Percentiles rank a stretch among this genome's conserved stretches.
Evolutionary conservation across 1,140 invertebrate genomes (phyloP).

Genomic region (Halesus radiatus): DNA sequence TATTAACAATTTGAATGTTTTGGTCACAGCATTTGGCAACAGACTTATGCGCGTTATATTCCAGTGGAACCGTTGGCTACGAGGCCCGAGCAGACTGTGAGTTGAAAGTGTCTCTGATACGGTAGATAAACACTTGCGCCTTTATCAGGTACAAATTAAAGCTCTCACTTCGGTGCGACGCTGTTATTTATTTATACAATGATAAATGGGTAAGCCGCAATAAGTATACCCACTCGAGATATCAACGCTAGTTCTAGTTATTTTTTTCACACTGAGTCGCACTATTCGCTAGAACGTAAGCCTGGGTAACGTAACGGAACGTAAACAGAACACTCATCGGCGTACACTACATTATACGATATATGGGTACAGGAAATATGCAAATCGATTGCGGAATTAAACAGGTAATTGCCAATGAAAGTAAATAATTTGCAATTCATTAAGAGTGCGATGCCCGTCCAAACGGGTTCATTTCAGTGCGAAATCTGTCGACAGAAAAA

Average conservation of each 20-base stretch:
- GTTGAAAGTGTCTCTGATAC: background rate
- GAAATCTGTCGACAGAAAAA: no score
- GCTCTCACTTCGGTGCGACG: conserved; percentile 1
- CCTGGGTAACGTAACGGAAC: background rate
- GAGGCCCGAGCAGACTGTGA: background rate
- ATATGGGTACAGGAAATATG: no score
- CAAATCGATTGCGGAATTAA: no score
- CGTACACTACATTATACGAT: no score
- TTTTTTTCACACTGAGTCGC: background rate
- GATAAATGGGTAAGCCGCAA: conserved; percentile 24
- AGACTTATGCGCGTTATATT: no score
- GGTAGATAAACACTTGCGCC: conserved; percentile 30
- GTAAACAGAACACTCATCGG: background rate
- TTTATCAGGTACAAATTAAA: conserved; percentile 19
- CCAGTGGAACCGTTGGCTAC: background rate
- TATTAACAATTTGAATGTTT: background rate
- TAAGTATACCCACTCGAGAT: conserved; percentile 17
- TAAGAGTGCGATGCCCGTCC: no score
- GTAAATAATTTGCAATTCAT: no score
- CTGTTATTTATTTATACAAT: conserved; percentile 1
- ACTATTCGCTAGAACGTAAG: background rate
- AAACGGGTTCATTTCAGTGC: no score
- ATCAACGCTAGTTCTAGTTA: background rate
- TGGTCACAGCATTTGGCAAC: background rate
- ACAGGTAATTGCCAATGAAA: no score